Evolutionary conservation across 2,888 invertebrate genomes (phyloP).

Genomic region (Lepidonotus clava): DNA sequence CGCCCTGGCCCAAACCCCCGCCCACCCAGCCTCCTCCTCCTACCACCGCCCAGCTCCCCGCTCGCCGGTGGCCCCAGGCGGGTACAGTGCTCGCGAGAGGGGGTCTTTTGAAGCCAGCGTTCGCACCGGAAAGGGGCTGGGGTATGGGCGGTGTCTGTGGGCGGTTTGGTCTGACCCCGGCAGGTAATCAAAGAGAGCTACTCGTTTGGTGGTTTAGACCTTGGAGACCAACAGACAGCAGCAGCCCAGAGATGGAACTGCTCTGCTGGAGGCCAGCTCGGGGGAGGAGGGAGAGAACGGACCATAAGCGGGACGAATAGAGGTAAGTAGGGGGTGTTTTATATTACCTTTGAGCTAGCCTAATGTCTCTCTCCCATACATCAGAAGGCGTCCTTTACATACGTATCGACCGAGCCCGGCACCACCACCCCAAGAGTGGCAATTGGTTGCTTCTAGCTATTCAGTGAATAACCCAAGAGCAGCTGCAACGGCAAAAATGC

Average conservation of each 20-base stretch:
- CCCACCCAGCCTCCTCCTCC: not conserved
- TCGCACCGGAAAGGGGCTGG: conserved; percentile 13
- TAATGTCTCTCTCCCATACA: too few species aligned
- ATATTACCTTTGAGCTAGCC: too few species aligned
- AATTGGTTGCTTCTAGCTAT: too few species aligned
- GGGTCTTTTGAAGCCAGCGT: conserved; percentile 29
- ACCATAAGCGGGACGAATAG: not conserved
- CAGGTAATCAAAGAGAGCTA: not conserved
- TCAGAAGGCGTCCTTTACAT: too few species aligned
- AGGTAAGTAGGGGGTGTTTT: not conserved
- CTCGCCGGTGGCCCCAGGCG: not conserved
- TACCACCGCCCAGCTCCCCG: not conserved
- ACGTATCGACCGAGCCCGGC: too few species aligned
- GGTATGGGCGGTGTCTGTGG: conserved; percentile 15
- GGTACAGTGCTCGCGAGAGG: not conserved
- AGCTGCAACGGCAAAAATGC: too few species aligned
- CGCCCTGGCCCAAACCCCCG: not conserved
- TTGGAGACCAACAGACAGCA: not conserved
- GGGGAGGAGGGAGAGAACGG: not conserved
- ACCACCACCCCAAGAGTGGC: too few species aligned
- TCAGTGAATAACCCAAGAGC: too few species aligned
- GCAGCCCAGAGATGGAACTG: not conserved
- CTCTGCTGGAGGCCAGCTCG: not conserved
- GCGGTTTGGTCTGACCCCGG: not conserved
- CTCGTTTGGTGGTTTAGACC: not conserved